Base-by-base conservation (phyloP, 2,888 invertebrate species). In the Hedya salicella region DNA sequence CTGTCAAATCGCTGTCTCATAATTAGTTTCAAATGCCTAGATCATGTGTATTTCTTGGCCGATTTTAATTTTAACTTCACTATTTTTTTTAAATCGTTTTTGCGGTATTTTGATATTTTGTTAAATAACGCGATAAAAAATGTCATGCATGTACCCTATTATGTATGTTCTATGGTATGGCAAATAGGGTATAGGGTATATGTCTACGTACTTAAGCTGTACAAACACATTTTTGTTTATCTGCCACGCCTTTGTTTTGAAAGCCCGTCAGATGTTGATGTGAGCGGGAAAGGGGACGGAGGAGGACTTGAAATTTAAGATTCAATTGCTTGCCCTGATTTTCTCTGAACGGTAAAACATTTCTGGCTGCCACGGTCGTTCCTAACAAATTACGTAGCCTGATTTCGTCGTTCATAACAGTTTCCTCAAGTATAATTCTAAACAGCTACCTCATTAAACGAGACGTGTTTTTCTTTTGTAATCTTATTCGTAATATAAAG, bases 241-340 rank as follows among this genome's bases (percentile, higher is more conserved):
- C n/a, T 46, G 36, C 42, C 44, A 17, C 32, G 42, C 50, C 57
- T 57, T 52, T 64, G 46, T 59, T 53, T 53, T 53, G 48, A 25
- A 63, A 46, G 46, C 16, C 14, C 44, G 52, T 59, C 50, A 50
- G 36, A 42, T 59, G n/a, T 60, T 46, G 59, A 53, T 52, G 65
- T 46, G 53, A 50, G 17, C 42, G 44, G 40, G 30, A 36, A 36
- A 11, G 36, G 36, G 9, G 36, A n/a, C 17, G 21, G 16, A 64
- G 36, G 36, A 62, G 39, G 40, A 11, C 50, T 52, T 19, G 42
- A 59, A 56, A 60, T 60, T 60, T 66, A 66, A 54, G 53, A 66
- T 66, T 66, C 60, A 30, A 60, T 65, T 61, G 48, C 48, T 61
- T 61, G 53, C 40, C 48, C 48, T 46, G 60, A 48, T 60, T 66